Evolutionary conservation across 2,888 invertebrate species (phyloP), one percentile per base, ranked within the genome.

Genomic region (Lymantria dispar): DNA sequence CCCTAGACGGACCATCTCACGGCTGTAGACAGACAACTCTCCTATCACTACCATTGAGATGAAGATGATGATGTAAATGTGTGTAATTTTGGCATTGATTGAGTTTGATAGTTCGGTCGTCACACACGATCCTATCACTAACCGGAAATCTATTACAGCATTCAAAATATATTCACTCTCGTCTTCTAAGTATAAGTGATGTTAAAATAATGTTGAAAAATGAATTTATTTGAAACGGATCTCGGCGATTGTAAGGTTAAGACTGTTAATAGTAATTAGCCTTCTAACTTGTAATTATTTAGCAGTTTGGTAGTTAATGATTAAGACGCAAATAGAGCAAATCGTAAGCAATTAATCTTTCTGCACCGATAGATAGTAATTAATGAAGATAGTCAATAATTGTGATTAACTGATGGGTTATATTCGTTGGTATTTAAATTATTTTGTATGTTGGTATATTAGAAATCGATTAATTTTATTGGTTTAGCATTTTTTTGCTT

Each of bases 301-400:
- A 47, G 22, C 8, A 11, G 36, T 47, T 47, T 37, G n/a, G 22
- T 33, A 8, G 15, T 45, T 45, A 38, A 38, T 33, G 13, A 37
- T 42, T 48, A 45, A 13, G 13, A 13, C 15, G 41, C 43, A 57
- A 60, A 49, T 60, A 48, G 53, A 54, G 42, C 52, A 48, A 43
- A 48, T 50, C 48, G 46, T 12, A 12, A 8, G 14, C 29, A 31
- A 47, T 47, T 53, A 43, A 67, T 64, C 53, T 64, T 64, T 67
- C 45, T 53, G 53, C 59, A 43, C 48, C 13, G 40, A 40, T 40
- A 40, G n/a, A 38, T 12, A 22, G n/a, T 40, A 40, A 40, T 40
- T 55, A 44, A 45, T 43, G 40, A 40, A 44, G 48, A 40, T 48
- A 44, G 31, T 39, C 12, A 44, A 31, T 14, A 14, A 40, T 40